Base-by-base conservation (phyloP, 1,140 invertebrate species). In the Lepidostoma basale region DNA sequence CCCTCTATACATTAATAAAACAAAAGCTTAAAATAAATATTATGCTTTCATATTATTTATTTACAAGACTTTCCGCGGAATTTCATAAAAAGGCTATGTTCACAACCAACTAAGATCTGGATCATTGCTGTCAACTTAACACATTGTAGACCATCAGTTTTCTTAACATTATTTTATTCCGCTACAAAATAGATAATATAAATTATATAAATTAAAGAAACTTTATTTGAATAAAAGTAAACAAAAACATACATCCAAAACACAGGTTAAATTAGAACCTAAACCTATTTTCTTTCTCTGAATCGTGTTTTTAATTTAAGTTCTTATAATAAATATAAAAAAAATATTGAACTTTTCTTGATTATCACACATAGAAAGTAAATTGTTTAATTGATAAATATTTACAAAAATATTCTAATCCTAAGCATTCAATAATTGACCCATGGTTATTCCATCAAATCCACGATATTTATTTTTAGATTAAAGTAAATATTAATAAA, bases 331-430 rank as follows among this genome's bases (percentile, higher is more conserved):
- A n/a, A 25, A 54, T 14, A 28, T 54, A 26, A 25, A 25, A 25
- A 54, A 54, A 23, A 26, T 28, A 23, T 20, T 23, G 45, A 14
- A 49, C 2, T 26, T 54, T 40, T 40, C 18, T 40, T 40, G 39
- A 40, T 40, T 40, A 40, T 40, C 39, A 40, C 39, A 40, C 39
- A 40, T 40, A 40, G 39, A 40, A 40, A 54, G 22, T 54, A 54
- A 54, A 54, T 26, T 30, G 36, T 23, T 59, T 39, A 18, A 39
- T 59, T 23, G 36, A 40, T 6, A 22, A 26, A 45, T 62, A 62
- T 63, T n/a, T 63, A 63, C 62, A 63, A 63, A 62, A 63, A 63
- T 63, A 63, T 63, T 52, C n/a, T 49, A 47, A 63, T 33, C 52
- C 33, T 52, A 63, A n/a, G n/a, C n/a, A n/a, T 63, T 25, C 8